Evolutionary conservation across 35 echinoderm and acorn worm species (phyloP), one percentile per base, ranked within the genome.

Genomic region (Nesometra sesokonis): DNA sequence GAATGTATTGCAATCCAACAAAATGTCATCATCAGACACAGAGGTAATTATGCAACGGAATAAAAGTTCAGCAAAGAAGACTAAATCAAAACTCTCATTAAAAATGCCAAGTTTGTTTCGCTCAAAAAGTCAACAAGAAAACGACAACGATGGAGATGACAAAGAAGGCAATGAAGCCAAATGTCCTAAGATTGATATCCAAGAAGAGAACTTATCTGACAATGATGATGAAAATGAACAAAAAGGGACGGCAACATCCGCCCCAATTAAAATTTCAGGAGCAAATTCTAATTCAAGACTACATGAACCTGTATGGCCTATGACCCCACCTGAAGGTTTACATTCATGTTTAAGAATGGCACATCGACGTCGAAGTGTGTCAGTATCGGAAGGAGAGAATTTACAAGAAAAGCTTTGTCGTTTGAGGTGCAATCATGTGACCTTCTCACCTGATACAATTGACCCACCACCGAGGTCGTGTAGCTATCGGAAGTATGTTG

Each of bases 401-500:
- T 32, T 86, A 31, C 9, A 67, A 67, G 52, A 67, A 27, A 27
- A 11, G 23, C 46, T 57, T 5, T 30, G 33, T 13, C 23, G 3
- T 4, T 77, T 47, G 8, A 46, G 47, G 32, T 76, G 33, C 77
- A 89, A 80, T 32, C 88, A 89, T 46, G 91, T 93, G 5, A 82
- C 39, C n/a, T 93, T 93, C 36, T 93, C 91, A 13, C 91, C 91
- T 15, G 91, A 89, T 37, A 93, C 87, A 23, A 84, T 89, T 33
- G 91, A 93, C 11, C 91, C 91, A 0, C 34, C 79, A 4, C 78
- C 91, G 17, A 89, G 91, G 32, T 81, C 80, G 32, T 89, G 91
- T 84, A 89, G 79, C 46, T 93, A 93, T 35, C 36, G 91, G 79
- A 88, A 93, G 32, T 93, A 88, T 83, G 86, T 93, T 33, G 91